A percentile compares a stretch with the other conserved stretches of the same genome.
phyloP scores from a whole-genome alignment of 2,797 vertebrate genomes.

The Myotis vivesi region DNA sequence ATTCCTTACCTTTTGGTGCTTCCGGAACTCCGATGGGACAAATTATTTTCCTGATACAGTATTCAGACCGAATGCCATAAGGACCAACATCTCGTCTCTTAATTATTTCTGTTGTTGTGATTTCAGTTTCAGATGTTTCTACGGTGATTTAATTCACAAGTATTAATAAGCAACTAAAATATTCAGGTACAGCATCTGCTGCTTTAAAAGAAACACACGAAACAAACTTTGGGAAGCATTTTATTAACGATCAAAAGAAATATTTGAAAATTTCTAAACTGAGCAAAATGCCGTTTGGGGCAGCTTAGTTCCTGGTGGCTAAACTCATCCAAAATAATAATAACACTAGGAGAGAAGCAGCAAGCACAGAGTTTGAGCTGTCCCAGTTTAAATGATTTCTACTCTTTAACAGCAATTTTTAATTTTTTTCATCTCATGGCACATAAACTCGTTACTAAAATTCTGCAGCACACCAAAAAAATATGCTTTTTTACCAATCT shows the following conservation, averaged over 20 bases:
- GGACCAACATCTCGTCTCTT: constrained; percentile 96
- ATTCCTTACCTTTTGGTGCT: constrained; percentile 92
- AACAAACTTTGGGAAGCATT: not conserved
- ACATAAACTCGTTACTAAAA: not conserved
- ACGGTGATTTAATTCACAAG: constrained; percentile 80
- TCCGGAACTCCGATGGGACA: constrained; percentile 97
- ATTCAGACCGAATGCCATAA: constrained; percentile 96
- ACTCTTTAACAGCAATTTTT: not conserved
- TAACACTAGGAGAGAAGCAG: not conserved
- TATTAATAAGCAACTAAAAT: constrained; percentile 59
- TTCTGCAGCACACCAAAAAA: not conserved
- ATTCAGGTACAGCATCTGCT: not conserved
- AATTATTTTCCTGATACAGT: constrained; percentile 98
- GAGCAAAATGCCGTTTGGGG: not conserved
- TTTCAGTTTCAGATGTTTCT: constrained; percentile 98
- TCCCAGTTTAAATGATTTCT: not conserved
- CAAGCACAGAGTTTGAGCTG: not conserved
- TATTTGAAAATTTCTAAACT: not conserved
- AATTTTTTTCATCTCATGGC: not conserved
- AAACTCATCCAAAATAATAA: not conserved
- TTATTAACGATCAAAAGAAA: not conserved
- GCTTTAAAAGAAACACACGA: not conserved
- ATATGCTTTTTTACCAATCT: not conserved
- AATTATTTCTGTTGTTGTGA: constrained; percentile 99
- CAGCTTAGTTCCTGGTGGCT: not conserved